Conservation (phyloP, 1,140 invertebrate species). For the Aricia agestis region DNA sequence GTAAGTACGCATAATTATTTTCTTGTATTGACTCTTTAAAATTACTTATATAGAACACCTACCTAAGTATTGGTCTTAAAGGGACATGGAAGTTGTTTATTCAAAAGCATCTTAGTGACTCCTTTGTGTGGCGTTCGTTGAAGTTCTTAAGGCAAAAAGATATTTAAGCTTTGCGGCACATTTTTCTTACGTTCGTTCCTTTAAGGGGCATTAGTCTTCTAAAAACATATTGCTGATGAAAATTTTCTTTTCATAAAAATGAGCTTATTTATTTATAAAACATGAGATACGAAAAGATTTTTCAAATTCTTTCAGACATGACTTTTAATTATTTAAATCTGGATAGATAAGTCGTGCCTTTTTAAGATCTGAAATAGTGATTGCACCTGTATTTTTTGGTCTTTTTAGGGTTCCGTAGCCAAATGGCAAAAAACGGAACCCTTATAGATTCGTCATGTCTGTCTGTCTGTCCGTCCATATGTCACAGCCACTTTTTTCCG, state of each 20-base stretch:
- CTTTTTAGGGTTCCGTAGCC: too few species aligned
- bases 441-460: too few species aligned
- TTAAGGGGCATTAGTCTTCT: slow-evolving; percentile 5
- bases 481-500: too few species aligned
- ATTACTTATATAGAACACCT: neutral
- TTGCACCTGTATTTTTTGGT: too few species aligned
- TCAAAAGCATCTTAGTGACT: slow-evolving; percentile 4
- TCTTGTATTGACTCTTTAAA: too few species aligned
- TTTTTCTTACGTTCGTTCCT: neutral
- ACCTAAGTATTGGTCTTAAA: slow-evolving; percentile 4
- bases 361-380: too few species aligned
- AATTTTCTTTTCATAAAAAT: neutral
- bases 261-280: neutral
- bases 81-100: neutral
- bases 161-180: neutral
- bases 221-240: neutral
- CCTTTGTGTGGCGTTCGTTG: neutral
- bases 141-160: neutral
- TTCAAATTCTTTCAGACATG: neutral
- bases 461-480: too few species aligned
- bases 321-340: neutral
- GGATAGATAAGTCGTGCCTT: neutral
- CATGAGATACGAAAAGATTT: neutral
- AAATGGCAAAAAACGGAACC: too few species aligned
- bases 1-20: too few species aligned